Evolutionary conservation across 2,113 vertebrate species (phyloP), one percentile per base, ranked within the genome.

Genomic region (Recurvirostra avosetta): DNA sequence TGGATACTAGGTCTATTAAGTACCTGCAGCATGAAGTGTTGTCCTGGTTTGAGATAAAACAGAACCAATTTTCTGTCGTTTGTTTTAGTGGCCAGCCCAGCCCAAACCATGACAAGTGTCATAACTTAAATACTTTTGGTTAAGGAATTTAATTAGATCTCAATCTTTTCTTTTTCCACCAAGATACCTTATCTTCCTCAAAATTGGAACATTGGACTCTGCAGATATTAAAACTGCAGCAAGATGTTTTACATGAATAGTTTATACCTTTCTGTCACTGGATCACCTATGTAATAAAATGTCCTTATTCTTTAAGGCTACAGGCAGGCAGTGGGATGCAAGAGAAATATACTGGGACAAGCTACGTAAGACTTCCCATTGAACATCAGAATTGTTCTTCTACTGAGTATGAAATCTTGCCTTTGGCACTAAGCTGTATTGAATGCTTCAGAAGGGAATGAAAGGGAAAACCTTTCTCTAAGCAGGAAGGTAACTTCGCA

Each of bases 341-440:
- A 52, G 56, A 84, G 86, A 73, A 90, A 66, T 43, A 62, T 41
- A 45, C 8, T 70, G 70, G 90, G 50, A 63, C 55, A 80, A 77
- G 63, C 56, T 94, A 16, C 29, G 12, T 58, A 34, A 79, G 50
- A 40, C 52, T 96, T 96, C 67, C 52, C 21, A 36, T n/a, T 77
- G 88, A 93, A 65, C 32, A 93, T 90, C 59, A 81, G 63, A 62
- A 58, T 70, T 76, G 63, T 83, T 92, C 87, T 76, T 86, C 74
- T 58, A 16, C 38, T n/a, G 72, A 67, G 71, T 77, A 63, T 59
- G 78, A 80, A 93, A 91, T 85, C 75, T 83, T 90, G 92, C 96
- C 95, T 86, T 86, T 88, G 88, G 96, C 94, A 74, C n/a, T 88
- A 22, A 93, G 50, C 55, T 83, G 6, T 96, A 88, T 50, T 62